Evolutionary conservation across 2,113 vertebrate genomes (phyloP).

Genomic region (Ceratotherium simum): DNA sequence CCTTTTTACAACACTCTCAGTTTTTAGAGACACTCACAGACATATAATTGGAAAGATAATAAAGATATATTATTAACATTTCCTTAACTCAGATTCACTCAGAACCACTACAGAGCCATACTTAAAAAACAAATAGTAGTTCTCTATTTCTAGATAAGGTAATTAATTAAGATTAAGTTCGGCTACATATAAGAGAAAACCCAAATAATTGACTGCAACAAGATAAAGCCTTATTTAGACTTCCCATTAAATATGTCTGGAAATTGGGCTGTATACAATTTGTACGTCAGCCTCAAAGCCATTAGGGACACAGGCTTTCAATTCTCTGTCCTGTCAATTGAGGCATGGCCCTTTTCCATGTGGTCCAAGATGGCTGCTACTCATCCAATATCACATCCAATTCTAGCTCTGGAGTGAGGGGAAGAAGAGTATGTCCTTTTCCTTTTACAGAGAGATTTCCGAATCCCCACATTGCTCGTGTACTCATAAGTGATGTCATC

Average conservation of each 20-base stretch:
- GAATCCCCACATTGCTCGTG: not conserved
- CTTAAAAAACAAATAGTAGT: not conserved
- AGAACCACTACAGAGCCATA: not conserved
- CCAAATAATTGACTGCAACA: not conserved
- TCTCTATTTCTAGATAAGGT: not conserved
- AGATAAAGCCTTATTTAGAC: not conserved
- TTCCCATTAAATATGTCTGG: not conserved
- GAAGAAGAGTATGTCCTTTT: not conserved
- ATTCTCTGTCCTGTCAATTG: not conserved
- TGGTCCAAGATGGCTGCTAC: not conserved
- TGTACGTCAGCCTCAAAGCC: not conserved
- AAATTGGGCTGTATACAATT: not conserved
- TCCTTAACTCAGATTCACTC: slow-evolving; percentile 24
- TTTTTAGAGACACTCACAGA: not conserved
- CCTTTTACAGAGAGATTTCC: not conserved
- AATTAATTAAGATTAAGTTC: slow-evolving; percentile 34
- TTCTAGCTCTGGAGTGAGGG: not conserved
- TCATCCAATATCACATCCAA: not conserved
- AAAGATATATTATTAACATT: slow-evolving; percentile 31
- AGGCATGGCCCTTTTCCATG: not conserved
- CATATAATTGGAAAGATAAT: slow-evolving; percentile 21
- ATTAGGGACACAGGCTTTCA: not conserved
- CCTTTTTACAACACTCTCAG: not conserved
- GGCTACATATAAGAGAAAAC: not conserved
- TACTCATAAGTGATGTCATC: not conserved